Evolutionary conservation across 2,888 invertebrate genomes (phyloP), one percentile per base, ranked within the genome.

Genomic region (Calameuta idolon): DNA sequence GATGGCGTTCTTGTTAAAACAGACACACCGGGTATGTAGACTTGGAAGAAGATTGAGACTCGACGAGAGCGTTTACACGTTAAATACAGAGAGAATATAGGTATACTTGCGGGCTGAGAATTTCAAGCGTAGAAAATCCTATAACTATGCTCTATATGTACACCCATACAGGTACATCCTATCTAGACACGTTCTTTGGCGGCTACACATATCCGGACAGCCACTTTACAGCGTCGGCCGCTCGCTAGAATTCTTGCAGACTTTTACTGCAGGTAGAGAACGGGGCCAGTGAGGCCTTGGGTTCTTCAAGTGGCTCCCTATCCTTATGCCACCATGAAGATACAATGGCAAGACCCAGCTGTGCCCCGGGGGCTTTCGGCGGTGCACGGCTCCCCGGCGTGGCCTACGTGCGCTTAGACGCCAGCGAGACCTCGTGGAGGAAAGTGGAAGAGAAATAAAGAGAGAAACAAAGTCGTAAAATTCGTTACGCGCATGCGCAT

Each of bases 321-420:
- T 81, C 80, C 79, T 79, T 23, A 55, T 55, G 77, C 74, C 79
- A 78, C 79, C 80, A 74, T 82, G 83, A 84, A 83, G 81, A 83
- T 81, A 84, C 84, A 83, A 84, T 83, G 82, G 82, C 77, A 77
- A 78, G 78, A 73, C 76, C 76, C 84, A 84, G 84, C 83, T 84
- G 84, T 82, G 73, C 79, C 81, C 78, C 74, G 73, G 75, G 80
- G 81, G 77, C 77, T 76, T 83, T 33, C 33, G 33, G 69, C n/a
- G 69, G n/a, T 1, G 9, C 9, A 23, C 5, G 55, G 55, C 30
- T 30, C 15, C 11, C 12, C 12, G 30, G 1, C 71, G 30, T 31
- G 31, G 71, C 34, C 34, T 11, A 15, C 71, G 71, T 71, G 71
- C 0, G 31, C 71, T 71, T 30, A 71, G 23, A 15, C 11, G 23